Percentiles rank a stretch among this genome's conserved stretches.
Evolutionary conservation across 2,113 vertebrate genomes (phyloP).

Genomic region (Lipophrys pholis): DNA sequence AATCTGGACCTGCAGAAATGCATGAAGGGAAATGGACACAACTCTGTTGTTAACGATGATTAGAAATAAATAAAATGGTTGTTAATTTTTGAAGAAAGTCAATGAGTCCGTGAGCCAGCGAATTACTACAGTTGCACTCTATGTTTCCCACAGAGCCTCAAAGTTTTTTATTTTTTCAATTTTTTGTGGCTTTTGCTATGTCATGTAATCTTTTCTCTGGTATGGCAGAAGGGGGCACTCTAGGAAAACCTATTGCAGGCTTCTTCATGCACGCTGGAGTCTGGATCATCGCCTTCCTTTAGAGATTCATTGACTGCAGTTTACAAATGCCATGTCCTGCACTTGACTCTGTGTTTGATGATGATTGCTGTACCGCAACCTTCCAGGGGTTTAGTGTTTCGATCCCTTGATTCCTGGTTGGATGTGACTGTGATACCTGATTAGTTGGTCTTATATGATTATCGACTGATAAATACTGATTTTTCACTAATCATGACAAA

Average conservation of each 20-base stretch:
- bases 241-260: slow-evolving; percentile 42
- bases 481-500: neutral
- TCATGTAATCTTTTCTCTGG: slow-evolving; percentile 18
- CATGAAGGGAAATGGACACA: neutral
- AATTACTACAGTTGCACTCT: neutral
- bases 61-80: too few species aligned
- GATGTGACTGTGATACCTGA: slow-evolving; percentile 11
- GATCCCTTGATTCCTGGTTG: neutral
- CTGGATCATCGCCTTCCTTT: slow-evolving; percentile 43
- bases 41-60: neutral
- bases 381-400: slow-evolving; percentile 41
- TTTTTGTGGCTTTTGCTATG: slow-evolving; percentile 40
- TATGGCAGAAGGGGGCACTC: slow-evolving; percentile 61
- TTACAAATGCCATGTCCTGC: slow-evolving; percentile 50
- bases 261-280: slow-evolving; percentile 22
- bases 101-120: neutral
- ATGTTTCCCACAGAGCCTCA: neutral
- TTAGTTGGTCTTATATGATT: slow-evolving; percentile 22
- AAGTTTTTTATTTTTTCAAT: neutral
- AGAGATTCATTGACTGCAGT: slow-evolving; percentile 69
- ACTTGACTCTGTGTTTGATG: slow-evolving; percentile 64
- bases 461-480: neutral
- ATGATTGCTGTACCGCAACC: slow-evolving; percentile 60
- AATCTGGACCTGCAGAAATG: slow-evolving; percentile 6
- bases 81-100: neutral